These are phyloP conservation scores for Gypaetus barbatus DNA, from an alignment of 2,797 vertebrate genomes.

Conservation along the genomic window DNA sequence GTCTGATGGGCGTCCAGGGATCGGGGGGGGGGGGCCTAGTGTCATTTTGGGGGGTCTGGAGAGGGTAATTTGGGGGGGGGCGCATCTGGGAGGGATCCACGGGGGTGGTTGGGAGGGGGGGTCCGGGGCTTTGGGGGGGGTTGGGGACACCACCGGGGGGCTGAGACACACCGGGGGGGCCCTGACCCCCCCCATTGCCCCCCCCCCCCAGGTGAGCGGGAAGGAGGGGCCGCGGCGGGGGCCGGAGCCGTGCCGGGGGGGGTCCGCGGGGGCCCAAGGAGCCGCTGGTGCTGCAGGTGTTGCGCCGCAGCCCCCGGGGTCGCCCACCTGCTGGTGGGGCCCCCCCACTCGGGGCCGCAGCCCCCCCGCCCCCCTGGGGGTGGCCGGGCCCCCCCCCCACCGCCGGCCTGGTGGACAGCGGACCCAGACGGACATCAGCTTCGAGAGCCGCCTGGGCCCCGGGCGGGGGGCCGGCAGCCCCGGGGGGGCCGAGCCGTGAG, in stretches of 20 bases:
- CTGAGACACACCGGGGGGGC: no score
- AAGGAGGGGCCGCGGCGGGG: not conserved
- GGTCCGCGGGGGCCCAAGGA: not conserved
- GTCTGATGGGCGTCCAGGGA: no score
- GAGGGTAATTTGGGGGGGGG: no score
- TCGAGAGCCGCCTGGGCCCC: not conserved
- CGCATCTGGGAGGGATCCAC: no score
- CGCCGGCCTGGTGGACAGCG: not conserved
- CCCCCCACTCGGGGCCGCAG: not conserved
- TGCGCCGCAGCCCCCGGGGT: not conserved
- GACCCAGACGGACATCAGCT: not conserved
- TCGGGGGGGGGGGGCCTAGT: not conserved
- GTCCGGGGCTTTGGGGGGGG: no score
- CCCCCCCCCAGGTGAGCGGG: not conserved
- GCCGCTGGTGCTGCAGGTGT: no score
- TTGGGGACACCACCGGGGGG: no score
- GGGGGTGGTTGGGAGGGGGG: no score
- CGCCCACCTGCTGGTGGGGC: not conserved
- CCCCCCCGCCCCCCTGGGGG: not conserved
- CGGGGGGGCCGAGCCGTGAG: not conserved
- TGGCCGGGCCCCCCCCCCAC: not conserved
- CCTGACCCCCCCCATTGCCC: not conserved
- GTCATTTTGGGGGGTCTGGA: not conserved
- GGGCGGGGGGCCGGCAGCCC: not conserved
- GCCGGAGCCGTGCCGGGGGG: not conserved